These are phyloP conservation scores for Pteronotus mesoamericanus DNA, from an alignment of 2,797 vertebrate species.

Conservation along the genomic window DNA sequence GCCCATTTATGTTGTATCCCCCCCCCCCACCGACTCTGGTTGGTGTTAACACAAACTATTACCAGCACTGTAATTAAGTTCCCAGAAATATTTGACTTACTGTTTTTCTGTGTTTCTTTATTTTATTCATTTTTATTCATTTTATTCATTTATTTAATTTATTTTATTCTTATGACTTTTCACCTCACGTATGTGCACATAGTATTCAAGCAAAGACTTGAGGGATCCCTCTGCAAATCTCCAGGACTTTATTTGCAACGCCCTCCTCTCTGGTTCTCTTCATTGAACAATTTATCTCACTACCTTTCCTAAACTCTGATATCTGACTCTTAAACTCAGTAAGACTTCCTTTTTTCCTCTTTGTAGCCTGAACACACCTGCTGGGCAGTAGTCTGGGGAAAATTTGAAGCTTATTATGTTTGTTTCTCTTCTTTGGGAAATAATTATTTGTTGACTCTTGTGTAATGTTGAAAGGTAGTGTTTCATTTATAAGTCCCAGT, in stretches of 20 bases:
- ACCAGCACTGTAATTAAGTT: not conserved
- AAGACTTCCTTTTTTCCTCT: not conserved
- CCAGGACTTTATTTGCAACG: not conserved
- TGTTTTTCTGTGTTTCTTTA: not conserved
- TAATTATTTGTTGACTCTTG: not conserved
- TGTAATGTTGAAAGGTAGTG: not conserved
- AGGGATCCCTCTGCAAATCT: not conserved
- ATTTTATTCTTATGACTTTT: not conserved
- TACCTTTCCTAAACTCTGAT: not conserved
- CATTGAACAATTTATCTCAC: not conserved
- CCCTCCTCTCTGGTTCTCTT: not conserved
- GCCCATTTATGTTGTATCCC: not conserved
- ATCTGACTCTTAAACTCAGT: not conserved
- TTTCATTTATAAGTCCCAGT: not conserved
- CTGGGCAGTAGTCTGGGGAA: not conserved
- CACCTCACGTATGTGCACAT: not conserved
- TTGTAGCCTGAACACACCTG: not conserved
- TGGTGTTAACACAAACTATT: not conserved
- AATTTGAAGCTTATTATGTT: not conserved
- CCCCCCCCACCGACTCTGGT: too few relatives aligned
- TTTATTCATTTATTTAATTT: too few relatives aligned
- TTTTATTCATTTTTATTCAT: too few relatives aligned
- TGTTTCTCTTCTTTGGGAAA: not conserved
- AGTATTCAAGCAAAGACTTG: not conserved
- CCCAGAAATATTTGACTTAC: not conserved